Conservation (phyloP, 2,113 vertebrate species). For the Spheniscus mendiculus region DNA sequence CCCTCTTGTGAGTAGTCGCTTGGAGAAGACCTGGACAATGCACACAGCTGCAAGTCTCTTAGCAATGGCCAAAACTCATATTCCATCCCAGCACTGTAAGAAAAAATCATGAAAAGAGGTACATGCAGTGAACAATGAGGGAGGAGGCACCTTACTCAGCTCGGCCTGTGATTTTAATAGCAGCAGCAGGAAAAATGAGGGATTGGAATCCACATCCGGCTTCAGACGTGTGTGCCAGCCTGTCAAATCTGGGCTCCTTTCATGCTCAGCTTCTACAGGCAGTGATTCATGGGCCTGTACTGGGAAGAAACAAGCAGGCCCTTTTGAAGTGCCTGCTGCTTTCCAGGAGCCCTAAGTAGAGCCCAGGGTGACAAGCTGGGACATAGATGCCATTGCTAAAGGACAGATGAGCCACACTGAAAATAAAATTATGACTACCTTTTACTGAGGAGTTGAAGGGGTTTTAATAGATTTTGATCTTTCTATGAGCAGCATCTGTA, state of each 20-base stretch:
- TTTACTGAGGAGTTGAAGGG: neutral
- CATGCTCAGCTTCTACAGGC: neutral
- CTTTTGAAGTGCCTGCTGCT: neutral
- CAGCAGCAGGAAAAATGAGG: neutral
- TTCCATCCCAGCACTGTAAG: neutral
- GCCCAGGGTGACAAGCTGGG: neutral
- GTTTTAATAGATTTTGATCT: neutral
- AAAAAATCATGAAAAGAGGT: neutral
- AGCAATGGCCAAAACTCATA: neutral
- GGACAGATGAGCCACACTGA: neutral
- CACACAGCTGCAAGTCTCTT: neutral
- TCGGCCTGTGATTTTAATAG: neutral
- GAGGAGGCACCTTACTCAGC: neutral
- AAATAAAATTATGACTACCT: neutral
- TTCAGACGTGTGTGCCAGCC: neutral
- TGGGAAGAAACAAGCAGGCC: neutral
- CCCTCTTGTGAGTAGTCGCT: neutral
- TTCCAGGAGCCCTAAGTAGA: neutral
- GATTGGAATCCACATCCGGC: neutral
- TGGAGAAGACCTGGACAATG: neutral
- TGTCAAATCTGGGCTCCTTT: rapidly evolving
- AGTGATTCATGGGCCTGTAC: neutral
- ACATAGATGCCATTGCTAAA: neutral
- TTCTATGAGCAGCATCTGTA: neutral
- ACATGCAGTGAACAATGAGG: neutral